These are phyloP conservation scores for Chymomyza caudatula DNA, from an alignment of 2,888 invertebrate species.

Conservation along the genomic window DNA sequence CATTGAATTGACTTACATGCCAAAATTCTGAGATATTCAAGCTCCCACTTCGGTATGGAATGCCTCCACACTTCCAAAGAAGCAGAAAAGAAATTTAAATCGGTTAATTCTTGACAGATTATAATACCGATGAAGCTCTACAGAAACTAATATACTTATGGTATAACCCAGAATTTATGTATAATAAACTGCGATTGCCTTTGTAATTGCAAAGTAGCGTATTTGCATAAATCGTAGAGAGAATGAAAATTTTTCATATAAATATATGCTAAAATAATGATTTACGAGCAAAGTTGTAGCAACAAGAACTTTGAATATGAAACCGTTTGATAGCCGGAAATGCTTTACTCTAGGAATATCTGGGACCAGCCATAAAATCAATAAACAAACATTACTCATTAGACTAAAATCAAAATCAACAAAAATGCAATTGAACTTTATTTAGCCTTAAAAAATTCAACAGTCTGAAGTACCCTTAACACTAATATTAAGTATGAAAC, in stretches of 20 bases:
- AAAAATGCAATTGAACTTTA: constrained; percentile 25
- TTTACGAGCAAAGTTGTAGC: background rate
- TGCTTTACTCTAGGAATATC: background rate
- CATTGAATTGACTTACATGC: too few species aligned
- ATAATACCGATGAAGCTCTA: too few species aligned
- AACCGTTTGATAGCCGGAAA: background rate
- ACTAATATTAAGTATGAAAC: background rate
- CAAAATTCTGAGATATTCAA: too few species aligned
- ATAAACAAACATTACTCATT: constrained; percentile 11
- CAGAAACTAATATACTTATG: too few species aligned
- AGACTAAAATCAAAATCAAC: constrained; percentile 12
- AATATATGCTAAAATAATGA: background rate
- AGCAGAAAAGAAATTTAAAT: too few species aligned
- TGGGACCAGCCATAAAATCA: background rate
- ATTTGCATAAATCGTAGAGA: background rate
- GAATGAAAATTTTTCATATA: background rate
- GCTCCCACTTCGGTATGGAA: too few species aligned
- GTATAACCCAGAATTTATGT: too few species aligned
- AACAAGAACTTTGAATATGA: background rate
- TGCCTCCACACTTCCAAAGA: too few species aligned
- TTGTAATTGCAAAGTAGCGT: too few species aligned
- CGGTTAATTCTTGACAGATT: too few species aligned
- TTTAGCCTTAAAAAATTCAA: background rate
- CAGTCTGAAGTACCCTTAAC: background rate
- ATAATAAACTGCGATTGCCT: too few species aligned